phyloP scores from a whole-genome alignment of 2,888 invertebrate species.

The Caenorhabditis panamensis region DNA sequence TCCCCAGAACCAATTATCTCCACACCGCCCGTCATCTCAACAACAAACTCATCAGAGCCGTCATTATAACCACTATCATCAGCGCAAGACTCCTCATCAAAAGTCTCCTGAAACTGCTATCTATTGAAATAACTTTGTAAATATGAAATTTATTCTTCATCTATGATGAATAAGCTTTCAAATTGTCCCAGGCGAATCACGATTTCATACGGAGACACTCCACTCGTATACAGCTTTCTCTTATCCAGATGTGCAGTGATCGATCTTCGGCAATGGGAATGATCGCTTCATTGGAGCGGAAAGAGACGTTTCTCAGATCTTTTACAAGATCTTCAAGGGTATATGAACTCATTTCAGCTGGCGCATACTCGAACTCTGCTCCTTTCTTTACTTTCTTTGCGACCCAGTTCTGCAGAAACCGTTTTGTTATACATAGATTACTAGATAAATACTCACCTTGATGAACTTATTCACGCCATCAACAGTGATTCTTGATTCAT shows the following conservation, averaged over 20 bases:
- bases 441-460: no score
- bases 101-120: slow-evolving; percentile 62
- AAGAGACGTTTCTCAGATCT: not conserved
- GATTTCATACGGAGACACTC: not conserved
- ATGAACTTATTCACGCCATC: slow-evolving; percentile 21
- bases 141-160: no score
- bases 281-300: not conserved
- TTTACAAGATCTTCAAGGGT: not conserved
- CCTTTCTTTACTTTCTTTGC: not conserved
- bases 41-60: slow-evolving; percentile 12
- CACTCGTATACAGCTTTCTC: not conserved
- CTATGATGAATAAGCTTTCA: no score
- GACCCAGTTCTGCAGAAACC: not conserved
- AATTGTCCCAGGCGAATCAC: not conserved
- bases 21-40: slow-evolving; percentile 10
- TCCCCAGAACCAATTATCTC: not conserved
- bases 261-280: not conserved
- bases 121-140: slow-evolving; percentile 22
- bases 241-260: not conserved
- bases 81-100: slow-evolving; percentile 32
- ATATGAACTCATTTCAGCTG: not conserved
- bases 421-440: no score
- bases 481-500: not conserved
- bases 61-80: slow-evolving; percentile 13
- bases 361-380: not conserved